Conservation (phyloP, 2,113 vertebrate species). For the Ondatra zibethicus region DNA sequence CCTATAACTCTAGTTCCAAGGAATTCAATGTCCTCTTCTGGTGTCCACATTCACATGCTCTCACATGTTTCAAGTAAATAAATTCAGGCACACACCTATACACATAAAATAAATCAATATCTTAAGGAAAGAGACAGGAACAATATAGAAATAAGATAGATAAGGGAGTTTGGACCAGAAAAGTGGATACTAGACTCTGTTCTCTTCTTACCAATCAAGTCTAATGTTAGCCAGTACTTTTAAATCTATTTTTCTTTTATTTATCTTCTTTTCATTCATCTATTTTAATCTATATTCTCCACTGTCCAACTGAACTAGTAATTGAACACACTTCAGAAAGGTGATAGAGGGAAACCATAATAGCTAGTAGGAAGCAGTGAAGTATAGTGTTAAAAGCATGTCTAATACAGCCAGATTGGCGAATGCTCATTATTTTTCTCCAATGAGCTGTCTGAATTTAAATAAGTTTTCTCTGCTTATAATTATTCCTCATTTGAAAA, state of each 20-base stretch:
- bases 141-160: neutral
- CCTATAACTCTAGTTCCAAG: neutral
- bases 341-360: neutral
- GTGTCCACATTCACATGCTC: neutral
- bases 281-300: conserved; percentile 6
- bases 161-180: conserved; percentile 18
- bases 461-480: conserved; percentile 13
- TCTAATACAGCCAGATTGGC: neutral
- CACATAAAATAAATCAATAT: neutral
- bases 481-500: conserved; percentile 44
- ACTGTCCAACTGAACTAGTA: neutral
- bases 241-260: neutral
- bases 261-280: neutral
- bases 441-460: neutral
- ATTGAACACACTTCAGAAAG: neutral
- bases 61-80: neutral
- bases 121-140: neutral
- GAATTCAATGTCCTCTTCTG: neutral
- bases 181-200: neutral
- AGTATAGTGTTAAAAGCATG: neutral
- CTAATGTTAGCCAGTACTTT: conserved; percentile 8
- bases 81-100: neutral
- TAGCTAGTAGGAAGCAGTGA: neutral
- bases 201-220: neutral
- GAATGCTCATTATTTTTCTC: neutral